These are phyloP conservation scores for Sturnira hondurensis DNA, from an alignment of 2,113 vertebrate species.

Conservation along the genomic window DNA sequence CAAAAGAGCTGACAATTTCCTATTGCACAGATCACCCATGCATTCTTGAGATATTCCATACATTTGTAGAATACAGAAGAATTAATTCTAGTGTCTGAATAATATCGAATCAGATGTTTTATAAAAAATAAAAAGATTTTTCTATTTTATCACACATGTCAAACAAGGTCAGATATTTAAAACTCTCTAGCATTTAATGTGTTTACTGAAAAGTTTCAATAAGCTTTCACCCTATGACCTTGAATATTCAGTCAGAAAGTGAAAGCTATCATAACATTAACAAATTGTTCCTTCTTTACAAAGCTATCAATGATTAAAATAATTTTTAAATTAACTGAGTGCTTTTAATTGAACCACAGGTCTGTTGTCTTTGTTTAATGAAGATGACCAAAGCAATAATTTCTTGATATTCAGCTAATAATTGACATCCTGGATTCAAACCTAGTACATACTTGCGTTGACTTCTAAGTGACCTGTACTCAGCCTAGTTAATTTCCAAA, in stretches of 20 bases:
- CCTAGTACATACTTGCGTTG: neutral
- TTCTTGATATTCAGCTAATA: neutral
- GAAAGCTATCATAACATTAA: neutral
- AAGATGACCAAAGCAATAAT: neutral
- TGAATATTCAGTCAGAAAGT: neutral
- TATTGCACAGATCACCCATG: neutral
- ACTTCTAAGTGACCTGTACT: neutral
- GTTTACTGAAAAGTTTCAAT: neutral
- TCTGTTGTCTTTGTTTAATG: neutral
- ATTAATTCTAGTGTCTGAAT: neutral
- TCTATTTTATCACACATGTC: neutral
- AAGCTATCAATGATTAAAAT: neutral
- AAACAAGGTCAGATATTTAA: constrained; percentile 5
- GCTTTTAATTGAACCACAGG: neutral
- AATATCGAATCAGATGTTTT: neutral
- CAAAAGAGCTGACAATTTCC: neutral
- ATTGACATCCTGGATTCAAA: neutral
- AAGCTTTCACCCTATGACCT: neutral
- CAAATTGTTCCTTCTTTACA: neutral
- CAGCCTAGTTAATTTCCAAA: neutral
- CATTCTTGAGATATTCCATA: neutral
- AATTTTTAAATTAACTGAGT: neutral
- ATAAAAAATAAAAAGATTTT: neutral
- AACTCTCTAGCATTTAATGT: neutral
- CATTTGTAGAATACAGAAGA: neutral